phyloP scores from a whole-genome alignment of 2,113 vertebrate genomes.

The Saimiri boliviensis region DNA sequence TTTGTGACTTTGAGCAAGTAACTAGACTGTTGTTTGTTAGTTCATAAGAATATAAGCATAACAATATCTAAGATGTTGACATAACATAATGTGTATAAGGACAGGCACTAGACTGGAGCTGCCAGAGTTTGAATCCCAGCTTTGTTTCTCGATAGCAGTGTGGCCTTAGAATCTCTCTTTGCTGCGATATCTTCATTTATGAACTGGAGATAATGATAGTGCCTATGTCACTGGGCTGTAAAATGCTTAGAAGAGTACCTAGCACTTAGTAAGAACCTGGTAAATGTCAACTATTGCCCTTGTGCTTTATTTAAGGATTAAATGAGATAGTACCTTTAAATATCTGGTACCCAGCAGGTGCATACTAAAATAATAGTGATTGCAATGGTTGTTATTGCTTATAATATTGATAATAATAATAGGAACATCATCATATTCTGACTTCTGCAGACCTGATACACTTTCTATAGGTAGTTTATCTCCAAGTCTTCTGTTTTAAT shows the following conservation, averaged over 20 bases:
- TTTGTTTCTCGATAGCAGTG: not conserved
- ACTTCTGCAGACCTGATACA: not conserved
- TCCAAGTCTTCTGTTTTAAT: not conserved
- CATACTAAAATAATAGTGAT: slow-evolving; percentile 17
- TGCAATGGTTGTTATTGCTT: not conserved
- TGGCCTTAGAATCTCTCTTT: not conserved
- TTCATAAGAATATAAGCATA: not conserved
- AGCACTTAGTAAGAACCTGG: slow-evolving; percentile 48
- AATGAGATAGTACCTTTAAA: slow-evolving; percentile 45
- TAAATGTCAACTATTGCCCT: not conserved
- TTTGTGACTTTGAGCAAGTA: not conserved
- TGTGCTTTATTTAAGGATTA: slow-evolving; percentile 11
- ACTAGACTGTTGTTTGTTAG: not conserved
- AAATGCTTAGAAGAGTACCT: slow-evolving; percentile 41
- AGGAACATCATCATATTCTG: not conserved
- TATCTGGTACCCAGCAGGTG: not conserved
- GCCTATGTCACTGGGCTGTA: not conserved
- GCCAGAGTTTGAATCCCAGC: not conserved
- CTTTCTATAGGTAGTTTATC: not conserved
- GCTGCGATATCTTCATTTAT: slow-evolving; percentile 39
- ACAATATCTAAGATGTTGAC: not conserved
- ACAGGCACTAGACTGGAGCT: not conserved
- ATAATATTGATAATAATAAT: not conserved
- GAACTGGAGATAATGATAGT: slow-evolving; percentile 41
- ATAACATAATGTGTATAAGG: not conserved